A percentile compares a stretch with the other conserved stretches of the same genome.
phyloP scores from a whole-genome alignment of 2,113 vertebrate species.

The Dascyllus trimaculatus region DNA sequence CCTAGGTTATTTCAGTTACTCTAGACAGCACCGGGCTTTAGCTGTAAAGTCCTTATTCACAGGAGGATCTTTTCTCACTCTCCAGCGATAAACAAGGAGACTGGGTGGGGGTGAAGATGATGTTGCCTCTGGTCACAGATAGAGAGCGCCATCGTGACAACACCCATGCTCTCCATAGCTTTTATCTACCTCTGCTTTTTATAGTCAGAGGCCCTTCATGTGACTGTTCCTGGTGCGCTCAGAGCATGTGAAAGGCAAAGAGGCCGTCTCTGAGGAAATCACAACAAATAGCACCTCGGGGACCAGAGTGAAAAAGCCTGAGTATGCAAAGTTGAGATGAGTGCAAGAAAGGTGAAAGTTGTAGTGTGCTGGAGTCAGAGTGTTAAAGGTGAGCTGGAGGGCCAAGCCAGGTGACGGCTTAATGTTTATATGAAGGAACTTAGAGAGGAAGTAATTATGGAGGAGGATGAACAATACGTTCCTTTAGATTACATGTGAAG shows the following conservation, averaged over 20 bases:
- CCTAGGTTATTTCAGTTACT: constrained; percentile 65
- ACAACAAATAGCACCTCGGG: constrained; percentile 53
- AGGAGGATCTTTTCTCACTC: constrained; percentile 62
- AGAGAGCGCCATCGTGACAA: constrained; percentile 82
- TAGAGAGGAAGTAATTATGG: constrained; percentile 73
- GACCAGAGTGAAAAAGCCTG: constrained; percentile 38
- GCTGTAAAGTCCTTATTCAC: constrained; percentile 53
- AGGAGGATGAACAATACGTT: constrained; percentile 59
- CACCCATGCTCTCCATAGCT: constrained; percentile 73
- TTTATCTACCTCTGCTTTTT: constrained; percentile 81
- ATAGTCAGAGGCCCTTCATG: constrained; percentile 78
- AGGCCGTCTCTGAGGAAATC: constrained; percentile 59
- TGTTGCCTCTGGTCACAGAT: constrained; percentile 77
- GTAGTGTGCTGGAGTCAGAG: constrained; percentile 16
- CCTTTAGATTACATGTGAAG: constrained; percentile 42
- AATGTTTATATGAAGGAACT: constrained; percentile 65
- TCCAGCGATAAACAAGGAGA: constrained; percentile 65
- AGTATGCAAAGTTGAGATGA: constrained; percentile 48
- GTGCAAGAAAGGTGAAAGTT: constrained; percentile 7
- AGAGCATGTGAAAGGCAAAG: constrained; percentile 80
- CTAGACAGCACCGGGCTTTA: constrained; percentile 43
- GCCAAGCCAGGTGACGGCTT: constrained; percentile 22
- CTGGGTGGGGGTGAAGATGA: constrained; percentile 47
- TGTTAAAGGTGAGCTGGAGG: constrained; percentile 23
- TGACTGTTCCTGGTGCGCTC: constrained; percentile 74